Conservation (phyloP, 2,797 vertebrate species). For the Merluccius polli region DNA sequence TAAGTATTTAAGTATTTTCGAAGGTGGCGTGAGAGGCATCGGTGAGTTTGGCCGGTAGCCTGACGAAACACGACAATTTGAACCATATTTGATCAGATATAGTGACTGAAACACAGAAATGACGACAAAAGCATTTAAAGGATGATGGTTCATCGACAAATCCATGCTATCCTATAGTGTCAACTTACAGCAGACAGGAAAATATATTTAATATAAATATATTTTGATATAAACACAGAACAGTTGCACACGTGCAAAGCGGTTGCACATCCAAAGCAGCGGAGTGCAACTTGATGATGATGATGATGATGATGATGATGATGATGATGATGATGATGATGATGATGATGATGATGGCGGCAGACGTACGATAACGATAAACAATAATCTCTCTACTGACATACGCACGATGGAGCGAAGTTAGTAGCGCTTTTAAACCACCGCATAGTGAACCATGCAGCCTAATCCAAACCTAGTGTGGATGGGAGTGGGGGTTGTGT, state of each 20-base stretch:
- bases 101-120: slow-evolving; percentile 8
- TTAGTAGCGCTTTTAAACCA: not conserved
- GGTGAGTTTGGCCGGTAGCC: slow-evolving; percentile 60
- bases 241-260: not conserved
- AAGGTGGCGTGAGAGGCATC: slow-evolving; percentile 35
- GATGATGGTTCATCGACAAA: not conserved
- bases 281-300: not conserved
- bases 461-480: slow-evolving; percentile 26
- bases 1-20: not conserved
- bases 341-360: not conserved
- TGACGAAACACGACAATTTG: slow-evolving; percentile 35
- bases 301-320: not conserved
- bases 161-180: not conserved
- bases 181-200: not conserved
- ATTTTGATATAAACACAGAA: not conserved
- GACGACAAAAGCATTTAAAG: slow-evolving; percentile 28
- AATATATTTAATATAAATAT: not conserved
- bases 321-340: not conserved
- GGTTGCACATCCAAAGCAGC: not conserved
- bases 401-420: not conserved
- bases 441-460: slow-evolving; percentile 54
- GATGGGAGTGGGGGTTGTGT: slow-evolving; percentile 11
- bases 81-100: slow-evolving; percentile 42
- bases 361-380: not conserved
- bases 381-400: not conserved